phyloP scores from a whole-genome alignment of 2,113 vertebrate genomes.

The Lepus americanus region DNA sequence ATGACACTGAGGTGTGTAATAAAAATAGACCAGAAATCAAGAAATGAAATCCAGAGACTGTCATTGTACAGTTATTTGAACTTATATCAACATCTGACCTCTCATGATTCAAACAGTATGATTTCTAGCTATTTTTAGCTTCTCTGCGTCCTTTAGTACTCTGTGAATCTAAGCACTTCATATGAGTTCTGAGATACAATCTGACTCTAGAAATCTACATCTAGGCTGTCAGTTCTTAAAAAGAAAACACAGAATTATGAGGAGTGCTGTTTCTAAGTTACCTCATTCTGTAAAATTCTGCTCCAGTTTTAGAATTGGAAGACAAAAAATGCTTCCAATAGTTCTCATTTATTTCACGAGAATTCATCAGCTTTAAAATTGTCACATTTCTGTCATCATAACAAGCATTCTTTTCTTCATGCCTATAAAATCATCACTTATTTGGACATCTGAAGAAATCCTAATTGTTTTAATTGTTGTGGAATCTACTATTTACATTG shows the following conservation, averaged over 20 bases:
- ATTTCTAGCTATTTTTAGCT: neutral
- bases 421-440: neutral
- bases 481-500: neutral
- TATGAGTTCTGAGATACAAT: neutral
- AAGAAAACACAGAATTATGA: slow-evolving; percentile 1
- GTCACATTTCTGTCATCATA: neutral
- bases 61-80: neutral
- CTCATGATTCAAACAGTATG: neutral
- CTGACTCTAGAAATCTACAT: neutral
- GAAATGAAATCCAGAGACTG: neutral
- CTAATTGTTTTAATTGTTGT: neutral
- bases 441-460: neutral
- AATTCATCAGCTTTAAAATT: neutral
- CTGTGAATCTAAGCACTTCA: neutral
- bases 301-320: neutral
- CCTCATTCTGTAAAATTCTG: neutral
- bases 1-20: accelerated
- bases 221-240: neutral
- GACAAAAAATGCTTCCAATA: neutral
- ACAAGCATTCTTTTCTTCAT: neutral
- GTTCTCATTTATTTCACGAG: slow-evolving; percentile 16
- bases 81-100: neutral
- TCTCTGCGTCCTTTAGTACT: neutral
- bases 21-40: neutral
- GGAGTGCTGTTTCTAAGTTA: neutral